Conservation (phyloP, 2,113 vertebrate species). For the Pseudopipra pipra region DNA sequence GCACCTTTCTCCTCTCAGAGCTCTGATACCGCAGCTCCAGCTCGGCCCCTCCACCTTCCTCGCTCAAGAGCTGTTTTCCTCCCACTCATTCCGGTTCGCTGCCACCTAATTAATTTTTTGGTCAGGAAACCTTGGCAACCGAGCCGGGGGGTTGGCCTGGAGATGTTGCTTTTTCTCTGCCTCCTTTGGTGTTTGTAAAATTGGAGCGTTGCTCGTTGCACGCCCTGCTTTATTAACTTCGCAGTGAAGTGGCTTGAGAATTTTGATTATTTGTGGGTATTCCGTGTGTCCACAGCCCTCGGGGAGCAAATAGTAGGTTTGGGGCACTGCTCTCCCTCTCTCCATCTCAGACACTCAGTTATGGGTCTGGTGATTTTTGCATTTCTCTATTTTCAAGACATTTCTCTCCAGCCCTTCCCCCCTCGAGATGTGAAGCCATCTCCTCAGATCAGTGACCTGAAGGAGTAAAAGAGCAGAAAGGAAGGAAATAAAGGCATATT, state of each 20-base stretch:
- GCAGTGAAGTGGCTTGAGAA: background rate
- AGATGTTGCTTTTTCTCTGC: background rate
- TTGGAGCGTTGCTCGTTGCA: background rate
- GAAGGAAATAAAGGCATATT: background rate
- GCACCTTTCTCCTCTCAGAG: background rate
- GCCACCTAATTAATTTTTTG: background rate
- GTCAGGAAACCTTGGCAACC: conserved; percentile 1
- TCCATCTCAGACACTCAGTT: background rate
- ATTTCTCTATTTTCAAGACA: background rate
- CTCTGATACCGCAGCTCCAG: background rate
- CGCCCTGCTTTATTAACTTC: background rate
- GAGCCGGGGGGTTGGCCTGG: background rate
- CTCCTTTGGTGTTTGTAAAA: background rate
- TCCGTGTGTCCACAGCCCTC: background rate
- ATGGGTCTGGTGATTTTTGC: background rate
- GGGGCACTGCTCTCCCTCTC: background rate
- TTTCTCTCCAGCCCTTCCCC: background rate
- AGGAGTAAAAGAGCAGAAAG: background rate
- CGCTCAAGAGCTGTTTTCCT: background rate
- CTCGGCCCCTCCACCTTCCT: background rate
- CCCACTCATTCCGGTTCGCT: background rate
- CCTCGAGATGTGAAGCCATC: background rate
- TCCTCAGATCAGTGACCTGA: background rate
- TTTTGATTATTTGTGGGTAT: background rate
- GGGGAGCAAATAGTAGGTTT: background rate